Conservation (phyloP, 2,888 invertebrate genomes). For the Tetranychus piercei region DNA sequence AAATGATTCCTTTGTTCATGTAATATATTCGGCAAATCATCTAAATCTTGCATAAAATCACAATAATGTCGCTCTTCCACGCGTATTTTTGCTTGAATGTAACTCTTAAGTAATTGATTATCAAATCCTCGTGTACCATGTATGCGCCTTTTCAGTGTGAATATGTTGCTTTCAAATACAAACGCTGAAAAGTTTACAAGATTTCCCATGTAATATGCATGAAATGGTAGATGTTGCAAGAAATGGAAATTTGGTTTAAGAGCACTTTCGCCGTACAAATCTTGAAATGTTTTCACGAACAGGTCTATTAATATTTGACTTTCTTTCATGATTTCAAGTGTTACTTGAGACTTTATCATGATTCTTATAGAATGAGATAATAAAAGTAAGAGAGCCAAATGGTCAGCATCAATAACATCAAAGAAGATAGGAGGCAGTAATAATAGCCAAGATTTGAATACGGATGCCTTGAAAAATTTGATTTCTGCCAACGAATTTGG, state of each 20-base stretch:
- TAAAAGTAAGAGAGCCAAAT: background rate
- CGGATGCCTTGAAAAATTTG: background rate
- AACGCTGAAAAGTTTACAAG: background rate
- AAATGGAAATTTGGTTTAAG: background rate
- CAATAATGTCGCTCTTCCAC: background rate
- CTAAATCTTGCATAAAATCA: too few species aligned
- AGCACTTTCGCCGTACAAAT: background rate
- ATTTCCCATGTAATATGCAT: too few species aligned
- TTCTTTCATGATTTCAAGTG: background rate
- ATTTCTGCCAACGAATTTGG: background rate
- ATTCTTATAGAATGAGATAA: background rate
- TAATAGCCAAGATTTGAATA: background rate
- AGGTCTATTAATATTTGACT: background rate
- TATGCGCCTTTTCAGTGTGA: background rate
- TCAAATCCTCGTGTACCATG: background rate
- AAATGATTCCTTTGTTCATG: background rate
- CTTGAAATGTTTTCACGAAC: background rate
- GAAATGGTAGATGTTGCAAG: background rate
- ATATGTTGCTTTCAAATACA: constrained; percentile 3
- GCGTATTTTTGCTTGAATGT: background rate
- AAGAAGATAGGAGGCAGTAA: background rate
- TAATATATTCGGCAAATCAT: too few species aligned
- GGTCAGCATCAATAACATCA: background rate
- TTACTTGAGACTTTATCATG: background rate
- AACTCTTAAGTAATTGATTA: background rate